These are phyloP conservation scores for Pseudomyrmex gracilis DNA, from an alignment of 1,140 invertebrate species.

Conservation along the genomic window DNA sequence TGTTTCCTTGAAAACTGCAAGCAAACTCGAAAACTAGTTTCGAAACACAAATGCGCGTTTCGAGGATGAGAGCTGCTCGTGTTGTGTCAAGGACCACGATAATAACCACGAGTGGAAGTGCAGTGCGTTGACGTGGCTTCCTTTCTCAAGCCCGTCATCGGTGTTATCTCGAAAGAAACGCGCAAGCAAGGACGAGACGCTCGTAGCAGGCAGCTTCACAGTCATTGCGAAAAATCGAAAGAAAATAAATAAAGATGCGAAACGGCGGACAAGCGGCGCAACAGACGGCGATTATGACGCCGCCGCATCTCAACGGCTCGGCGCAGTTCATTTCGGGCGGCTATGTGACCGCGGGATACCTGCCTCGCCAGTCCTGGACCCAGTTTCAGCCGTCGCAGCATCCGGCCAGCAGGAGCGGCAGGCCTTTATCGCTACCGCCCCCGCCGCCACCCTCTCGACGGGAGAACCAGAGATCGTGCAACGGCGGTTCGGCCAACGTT, in stretches of 20 bases:
- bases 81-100: constrained; percentile 5
- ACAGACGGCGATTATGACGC: constrained; percentile 83
- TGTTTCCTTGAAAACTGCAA: neutral
- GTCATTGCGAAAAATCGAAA: constrained; percentile 9
- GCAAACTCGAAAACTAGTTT: neutral
- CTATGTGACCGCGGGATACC: constrained; percentile 79
- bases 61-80: constrained; percentile 29
- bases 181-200: constrained; percentile 8
- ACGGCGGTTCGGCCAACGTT: constrained; percentile 60
- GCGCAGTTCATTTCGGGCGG: constrained; percentile 83
- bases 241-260: constrained; percentile 75
- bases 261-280: constrained; percentile 82
- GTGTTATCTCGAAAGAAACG: constrained; percentile 6
- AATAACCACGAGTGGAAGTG: constrained; percentile 22
- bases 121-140: constrained; percentile 25
- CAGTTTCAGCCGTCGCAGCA: constrained; percentile 75
- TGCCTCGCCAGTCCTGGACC: constrained; percentile 81
- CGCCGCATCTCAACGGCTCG: constrained; percentile 83
- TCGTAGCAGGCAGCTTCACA: no score
- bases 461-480: constrained; percentile 73
- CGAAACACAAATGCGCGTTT: constrained; percentile 8
- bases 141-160: constrained; percentile 19
- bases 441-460: constrained; percentile 76
- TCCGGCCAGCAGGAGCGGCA: constrained; percentile 66
- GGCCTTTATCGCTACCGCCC: constrained; percentile 83